Evolutionary conservation across 2,888 invertebrate genomes (phyloP), one percentile per base, ranked within the genome.

Genomic region (Neocrepidodera transversa): DNA sequence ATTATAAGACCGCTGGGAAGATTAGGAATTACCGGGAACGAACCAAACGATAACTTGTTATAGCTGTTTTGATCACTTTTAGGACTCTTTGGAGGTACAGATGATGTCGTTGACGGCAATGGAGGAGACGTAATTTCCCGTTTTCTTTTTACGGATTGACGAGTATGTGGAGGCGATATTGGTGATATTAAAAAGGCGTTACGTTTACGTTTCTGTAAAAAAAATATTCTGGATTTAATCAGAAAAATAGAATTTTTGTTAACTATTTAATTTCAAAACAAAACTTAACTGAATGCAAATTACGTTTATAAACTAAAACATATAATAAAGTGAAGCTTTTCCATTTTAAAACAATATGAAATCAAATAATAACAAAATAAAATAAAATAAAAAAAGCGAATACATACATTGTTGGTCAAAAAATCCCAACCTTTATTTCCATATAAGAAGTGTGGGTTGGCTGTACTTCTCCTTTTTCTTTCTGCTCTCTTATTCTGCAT

Each of bases 361-460:
- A n/a, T n/a, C n/a, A n/a, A n/a, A n/a, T n/a, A n/a, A n/a, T n/a
- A n/a, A n/a, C n/a, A n/a, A 30, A 35, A 42, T 16, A 49, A 59
- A 49, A 49, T 26, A 59, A 59, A 49, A n/a, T n/a, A n/a, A n/a
- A n/a, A n/a, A 18, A 48, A 51, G 59, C 38, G 10, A 6, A 65
- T 65, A 66, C 66, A 64, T 66, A 64, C 64, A 60, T 62, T 65
- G 65, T 62, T 59, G 51, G 63, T 68, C 60, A 66, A 66, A 66
- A 70, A 72, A 66, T 78, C 78, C 76, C 77, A 79, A 65, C 76
- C 77, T 69, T 73, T 76, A 54, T 75, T 81, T 18, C 82, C 81
- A 73, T 84, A 84, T 14, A 84, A 76, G 69, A 83, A 84, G 63
- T 84, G 83, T 1, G 83, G 82, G 73, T 83, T 83, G 1, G 83